Evolutionary conservation across 2,888 invertebrate genomes (phyloP).

Genomic region (Rhogogaster chlorosoma): DNA sequence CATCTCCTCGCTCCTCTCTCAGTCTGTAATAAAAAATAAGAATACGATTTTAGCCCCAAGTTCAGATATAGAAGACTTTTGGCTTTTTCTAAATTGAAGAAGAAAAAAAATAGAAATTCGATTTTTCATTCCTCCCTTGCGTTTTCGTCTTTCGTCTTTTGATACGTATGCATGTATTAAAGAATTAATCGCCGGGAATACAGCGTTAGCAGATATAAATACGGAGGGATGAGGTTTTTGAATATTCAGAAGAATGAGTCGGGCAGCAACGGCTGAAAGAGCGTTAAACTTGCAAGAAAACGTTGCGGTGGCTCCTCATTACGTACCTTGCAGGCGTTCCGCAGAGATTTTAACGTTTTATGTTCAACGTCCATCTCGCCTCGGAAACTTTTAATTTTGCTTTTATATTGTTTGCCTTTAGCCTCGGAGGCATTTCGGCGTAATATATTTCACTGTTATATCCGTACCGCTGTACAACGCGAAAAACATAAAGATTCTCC

Average conservation of each 20-base stretch:
- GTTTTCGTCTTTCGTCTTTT: background rate
- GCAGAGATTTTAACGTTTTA: conserved; percentile 19
- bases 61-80: background rate
- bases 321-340: conserved; percentile 22
- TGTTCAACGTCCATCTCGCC: conserved; percentile 50
- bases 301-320: conserved; percentile 21
- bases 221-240: background rate
- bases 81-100: too few species aligned
- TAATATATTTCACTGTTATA: conserved; percentile 35
- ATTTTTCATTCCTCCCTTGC: background rate
- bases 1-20: conserved; percentile 92
- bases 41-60: background rate
- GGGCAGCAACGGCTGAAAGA: conserved; percentile 19
- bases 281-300: conserved; percentile 31
- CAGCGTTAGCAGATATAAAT: background rate
- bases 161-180: background rate
- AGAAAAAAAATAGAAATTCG: too few species aligned
- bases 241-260: conserved; percentile 17
- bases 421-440: conserved; percentile 37
- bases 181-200: background rate
- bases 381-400: conserved; percentile 69
- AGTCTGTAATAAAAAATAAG: conserved; percentile 84
- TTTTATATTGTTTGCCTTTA: conserved; percentile 61
- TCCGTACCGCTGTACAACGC: background rate
- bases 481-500: conserved; percentile 22